These are phyloP conservation scores for Oryctes rhinoceros DNA, from an alignment of 1,140 invertebrate genomes.

Conservation along the genomic window DNA sequence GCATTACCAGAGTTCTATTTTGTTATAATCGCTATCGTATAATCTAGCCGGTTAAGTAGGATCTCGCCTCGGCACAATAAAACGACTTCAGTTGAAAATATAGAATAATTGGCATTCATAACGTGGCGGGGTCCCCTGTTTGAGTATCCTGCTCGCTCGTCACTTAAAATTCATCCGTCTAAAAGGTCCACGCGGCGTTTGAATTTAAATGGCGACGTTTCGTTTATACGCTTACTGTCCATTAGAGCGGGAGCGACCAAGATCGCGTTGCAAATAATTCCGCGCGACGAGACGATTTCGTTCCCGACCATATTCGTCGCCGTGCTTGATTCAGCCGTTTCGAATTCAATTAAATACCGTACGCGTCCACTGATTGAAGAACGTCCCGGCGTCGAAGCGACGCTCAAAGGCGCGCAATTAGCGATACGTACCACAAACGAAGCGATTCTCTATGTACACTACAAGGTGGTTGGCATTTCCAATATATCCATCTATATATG, in stretches of 20 bases:
- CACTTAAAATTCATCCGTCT: slow-evolving; percentile 29
- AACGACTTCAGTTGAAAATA: not conserved
- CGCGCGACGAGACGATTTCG: not conserved
- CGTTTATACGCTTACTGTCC: not conserved
- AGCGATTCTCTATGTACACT: not conserved
- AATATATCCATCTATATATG: no score
- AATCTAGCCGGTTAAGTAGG: no score
- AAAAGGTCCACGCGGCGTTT: slow-evolving; percentile 7
- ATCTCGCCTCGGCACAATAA: no score
- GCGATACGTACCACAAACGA: not conserved
- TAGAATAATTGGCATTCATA: slow-evolving; percentile 29
- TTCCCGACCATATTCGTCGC: not conserved
- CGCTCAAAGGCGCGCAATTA: not conserved
- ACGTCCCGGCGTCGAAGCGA: not conserved
- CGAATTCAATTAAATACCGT: slow-evolving; percentile 19
- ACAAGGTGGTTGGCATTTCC: no score
- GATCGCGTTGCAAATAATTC: not conserved
- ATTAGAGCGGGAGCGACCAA: not conserved
- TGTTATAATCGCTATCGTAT: no score
- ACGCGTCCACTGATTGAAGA: slow-evolving; percentile 3
- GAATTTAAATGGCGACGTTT: slow-evolving; percentile 29
- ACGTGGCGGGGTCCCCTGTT: not conserved
- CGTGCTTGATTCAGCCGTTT: not conserved
- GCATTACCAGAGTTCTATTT: no score
- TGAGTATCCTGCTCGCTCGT: not conserved